phyloP scores from a whole-genome alignment of 2,113 vertebrate species.

The Glaucomys volans region DNA sequence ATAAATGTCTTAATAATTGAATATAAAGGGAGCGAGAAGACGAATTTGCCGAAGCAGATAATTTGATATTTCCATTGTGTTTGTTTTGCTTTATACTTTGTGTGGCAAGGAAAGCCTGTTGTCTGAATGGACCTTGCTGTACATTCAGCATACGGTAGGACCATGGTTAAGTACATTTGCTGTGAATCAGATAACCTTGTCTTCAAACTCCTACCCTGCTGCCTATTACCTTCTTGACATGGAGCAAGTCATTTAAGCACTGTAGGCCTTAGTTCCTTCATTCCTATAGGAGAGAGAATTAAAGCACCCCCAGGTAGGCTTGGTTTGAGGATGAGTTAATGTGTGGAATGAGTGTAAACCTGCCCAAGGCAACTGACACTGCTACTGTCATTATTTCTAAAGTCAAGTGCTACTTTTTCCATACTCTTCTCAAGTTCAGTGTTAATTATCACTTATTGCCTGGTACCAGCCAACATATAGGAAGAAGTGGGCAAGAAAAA shows the following conservation, averaged over 20 bases:
- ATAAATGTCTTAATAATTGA: conserved; percentile 56
- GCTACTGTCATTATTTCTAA: background rate
- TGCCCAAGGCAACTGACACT: background rate
- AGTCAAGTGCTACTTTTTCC: background rate
- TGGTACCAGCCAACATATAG: background rate
- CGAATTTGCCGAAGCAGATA: conserved; percentile 23
- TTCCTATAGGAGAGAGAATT: background rate
- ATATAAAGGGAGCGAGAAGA: conserved; percentile 43
- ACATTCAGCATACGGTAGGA: background rate
- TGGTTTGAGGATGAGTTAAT: background rate
- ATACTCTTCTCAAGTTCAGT: background rate
- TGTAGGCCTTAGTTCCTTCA: background rate
- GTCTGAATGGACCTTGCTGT: background rate
- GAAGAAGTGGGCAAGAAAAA: background rate
- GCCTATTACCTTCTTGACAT: background rate
- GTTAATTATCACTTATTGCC: background rate
- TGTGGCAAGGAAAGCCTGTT: background rate
- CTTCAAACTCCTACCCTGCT: background rate
- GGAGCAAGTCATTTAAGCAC: background rate
- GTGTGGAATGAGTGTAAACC: background rate
- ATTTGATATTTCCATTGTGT: conserved; percentile 25
- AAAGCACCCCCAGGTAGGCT: background rate
- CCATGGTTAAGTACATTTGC: background rate
- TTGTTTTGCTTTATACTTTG: conserved; percentile 52
- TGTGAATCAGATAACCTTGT: background rate